Evolutionary conservation across 1,140 invertebrate genomes (phyloP).

Genomic region (Nylanderia fulva): DNA sequence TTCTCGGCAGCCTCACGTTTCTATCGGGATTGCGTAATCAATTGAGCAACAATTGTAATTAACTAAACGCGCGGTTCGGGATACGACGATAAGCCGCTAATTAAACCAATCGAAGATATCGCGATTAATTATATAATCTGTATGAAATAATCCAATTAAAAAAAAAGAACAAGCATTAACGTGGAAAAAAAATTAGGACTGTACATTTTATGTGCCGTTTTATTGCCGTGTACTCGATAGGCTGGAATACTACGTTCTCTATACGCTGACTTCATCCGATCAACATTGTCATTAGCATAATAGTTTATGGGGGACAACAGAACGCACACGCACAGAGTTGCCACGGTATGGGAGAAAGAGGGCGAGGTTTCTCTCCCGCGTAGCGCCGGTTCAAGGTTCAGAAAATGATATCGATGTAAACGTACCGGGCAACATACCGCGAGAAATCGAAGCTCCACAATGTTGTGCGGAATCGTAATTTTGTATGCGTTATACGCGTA

Average conservation of each 20-base stretch:
- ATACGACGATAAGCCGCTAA: neutral
- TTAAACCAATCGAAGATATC: neutral
- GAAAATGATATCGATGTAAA: constrained; percentile 40
- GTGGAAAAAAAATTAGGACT: neutral
- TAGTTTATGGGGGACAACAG: constrained; percentile 66
- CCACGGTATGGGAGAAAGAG: constrained; percentile 55
- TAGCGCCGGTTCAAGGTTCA: constrained; percentile 61
- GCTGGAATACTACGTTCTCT: constrained; percentile 34
- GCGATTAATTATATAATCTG: neutral
- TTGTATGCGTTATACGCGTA: constrained; percentile 20
- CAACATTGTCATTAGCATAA: constrained; percentile 72
- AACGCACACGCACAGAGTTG: neutral
- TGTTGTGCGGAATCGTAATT: constrained; percentile 21
- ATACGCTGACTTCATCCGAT: constrained; percentile 65
- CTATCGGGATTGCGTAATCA: neutral
- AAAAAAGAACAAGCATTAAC: neutral
- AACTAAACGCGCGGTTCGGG: constrained; percentile 5
- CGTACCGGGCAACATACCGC: neutral
- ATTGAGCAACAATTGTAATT: constrained; percentile 9
- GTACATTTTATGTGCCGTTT: neutral
- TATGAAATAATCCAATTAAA: neutral
- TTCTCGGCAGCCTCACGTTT: neutral
- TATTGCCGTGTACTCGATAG: constrained; percentile 38
- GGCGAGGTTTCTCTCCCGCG: constrained; percentile 26
- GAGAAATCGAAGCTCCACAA: constrained; percentile 4